phyloP scores from a whole-genome alignment of 1,140 invertebrate genomes.

The Achatina immaculata region DNA sequence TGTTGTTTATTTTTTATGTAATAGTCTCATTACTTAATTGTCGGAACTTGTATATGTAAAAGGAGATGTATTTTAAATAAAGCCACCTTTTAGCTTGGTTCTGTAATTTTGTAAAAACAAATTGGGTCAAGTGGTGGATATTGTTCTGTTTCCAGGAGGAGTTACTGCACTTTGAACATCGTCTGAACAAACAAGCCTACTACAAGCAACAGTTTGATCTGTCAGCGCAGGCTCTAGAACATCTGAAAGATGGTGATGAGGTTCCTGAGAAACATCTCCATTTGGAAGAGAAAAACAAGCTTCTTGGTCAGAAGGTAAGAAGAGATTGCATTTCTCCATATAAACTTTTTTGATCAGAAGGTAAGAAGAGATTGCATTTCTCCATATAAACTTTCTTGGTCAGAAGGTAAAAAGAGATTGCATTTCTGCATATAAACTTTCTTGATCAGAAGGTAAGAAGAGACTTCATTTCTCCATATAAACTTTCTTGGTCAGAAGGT shows the following conservation, averaged over 20 bases:
- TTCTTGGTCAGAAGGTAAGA: conserved; percentile 75
- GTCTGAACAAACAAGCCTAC: conserved; percentile 85
- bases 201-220: conserved; percentile 83
- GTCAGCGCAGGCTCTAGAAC: conserved; percentile 63
- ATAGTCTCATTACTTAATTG: too few species aligned
- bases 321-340: conserved; percentile 75
- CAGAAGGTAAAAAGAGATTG: conserved; percentile 75
- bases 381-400: conserved; percentile 75
- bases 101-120: too few species aligned
- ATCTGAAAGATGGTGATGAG: conserved; percentile 39
- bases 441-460: conserved; percentile 76
- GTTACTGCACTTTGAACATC: conserved; percentile 87
- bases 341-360: conserved; percentile 74
- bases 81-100: too few species aligned
- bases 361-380: conserved; percentile 74
- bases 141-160: too few species aligned
- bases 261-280: conserved; percentile 60
- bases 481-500: conserved; percentile 75
- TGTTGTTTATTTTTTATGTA: too few species aligned
- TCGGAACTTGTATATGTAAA: too few species aligned
- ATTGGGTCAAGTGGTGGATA: too few species aligned
- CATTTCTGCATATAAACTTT: conserved; percentile 73
- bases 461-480: conserved; percentile 75
- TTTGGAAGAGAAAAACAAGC: conserved; percentile 75
- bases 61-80: too few species aligned